phyloP scores from a whole-genome alignment of 2,888 invertebrate genomes.

The Drosophila kambysellisi region DNA sequence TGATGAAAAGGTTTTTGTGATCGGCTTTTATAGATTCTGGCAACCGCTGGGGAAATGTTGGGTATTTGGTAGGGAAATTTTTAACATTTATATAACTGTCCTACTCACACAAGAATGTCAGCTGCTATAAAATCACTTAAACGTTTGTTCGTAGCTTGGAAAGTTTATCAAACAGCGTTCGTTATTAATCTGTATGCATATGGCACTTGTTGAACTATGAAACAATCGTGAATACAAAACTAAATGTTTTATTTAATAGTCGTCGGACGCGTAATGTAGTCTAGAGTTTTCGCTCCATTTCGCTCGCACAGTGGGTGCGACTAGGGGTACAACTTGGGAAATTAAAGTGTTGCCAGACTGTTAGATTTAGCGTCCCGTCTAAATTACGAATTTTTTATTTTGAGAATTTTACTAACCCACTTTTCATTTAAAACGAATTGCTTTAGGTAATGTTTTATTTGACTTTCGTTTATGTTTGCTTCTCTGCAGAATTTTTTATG shows the following conservation, averaged over 20 bases:
- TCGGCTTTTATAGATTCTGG: constrained; percentile 35
- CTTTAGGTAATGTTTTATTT: constrained; percentile 5
- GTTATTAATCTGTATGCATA: neutral
- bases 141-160: neutral
- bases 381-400: neutral
- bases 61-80: constrained; percentile 6
- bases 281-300: constrained; percentile 10
- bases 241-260: neutral
- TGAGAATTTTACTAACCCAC: constrained; percentile 39
- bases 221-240: neutral
- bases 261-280: constrained; percentile 20
- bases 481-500: constrained; percentile 24
- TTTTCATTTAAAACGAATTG: constrained; percentile 2
- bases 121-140: neutral
- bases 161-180: neutral
- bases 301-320: neutral
- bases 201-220: neutral
- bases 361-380: neutral
- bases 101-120: constrained; percentile 6
- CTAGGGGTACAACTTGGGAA: constrained; percentile 17
- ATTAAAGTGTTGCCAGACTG: constrained; percentile 1
- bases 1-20: neutral
- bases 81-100: neutral
- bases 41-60: constrained; percentile 30
- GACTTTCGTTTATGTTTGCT: constrained; percentile 7